Evolutionary conservation across 1,140 invertebrate genomes (phyloP).

Genomic region (Euwallacea similis): DNA sequence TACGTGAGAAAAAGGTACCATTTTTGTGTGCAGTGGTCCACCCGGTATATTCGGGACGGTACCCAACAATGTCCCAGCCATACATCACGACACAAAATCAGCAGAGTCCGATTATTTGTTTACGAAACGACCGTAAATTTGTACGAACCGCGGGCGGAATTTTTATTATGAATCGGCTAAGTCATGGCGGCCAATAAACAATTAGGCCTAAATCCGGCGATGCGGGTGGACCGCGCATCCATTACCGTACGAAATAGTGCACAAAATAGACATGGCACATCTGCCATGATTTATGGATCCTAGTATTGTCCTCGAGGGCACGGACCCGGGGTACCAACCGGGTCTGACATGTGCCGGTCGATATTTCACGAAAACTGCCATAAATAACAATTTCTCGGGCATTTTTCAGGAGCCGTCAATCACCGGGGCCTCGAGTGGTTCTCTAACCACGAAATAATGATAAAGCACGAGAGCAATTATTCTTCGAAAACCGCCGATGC

Average conservation of each 20-base stretch:
- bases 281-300: not conserved
- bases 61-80: not conserved
- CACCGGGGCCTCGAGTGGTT: constrained; percentile 2
- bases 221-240: constrained; percentile 14
- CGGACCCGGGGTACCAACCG: not conserved
- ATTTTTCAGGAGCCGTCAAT: constrained; percentile 35
- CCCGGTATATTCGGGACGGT: not conserved
- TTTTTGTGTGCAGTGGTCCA: not conserved
- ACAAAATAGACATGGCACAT: not conserved
- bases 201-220: constrained; percentile 13
- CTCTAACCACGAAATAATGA: constrained; percentile 35
- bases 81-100: too few relatives aligned
- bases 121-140: too few relatives aligned
- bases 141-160: too few relatives aligned
- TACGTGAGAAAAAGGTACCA: not conserved
- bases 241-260: not conserved
- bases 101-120: too few relatives aligned
- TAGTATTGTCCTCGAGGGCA: not conserved
- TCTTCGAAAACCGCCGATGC: constrained; percentile 17
- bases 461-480: constrained; percentile 35
- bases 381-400: constrained; percentile 34
- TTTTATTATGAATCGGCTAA: too few relatives aligned
- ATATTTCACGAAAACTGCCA: constrained; percentile 31
- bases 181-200: constrained; percentile 1
- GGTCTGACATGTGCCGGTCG: constrained; percentile 22